Evolutionary conservation across 2,113 vertebrate species (phyloP).

Genomic region (Danionella cerebrum): DNA sequence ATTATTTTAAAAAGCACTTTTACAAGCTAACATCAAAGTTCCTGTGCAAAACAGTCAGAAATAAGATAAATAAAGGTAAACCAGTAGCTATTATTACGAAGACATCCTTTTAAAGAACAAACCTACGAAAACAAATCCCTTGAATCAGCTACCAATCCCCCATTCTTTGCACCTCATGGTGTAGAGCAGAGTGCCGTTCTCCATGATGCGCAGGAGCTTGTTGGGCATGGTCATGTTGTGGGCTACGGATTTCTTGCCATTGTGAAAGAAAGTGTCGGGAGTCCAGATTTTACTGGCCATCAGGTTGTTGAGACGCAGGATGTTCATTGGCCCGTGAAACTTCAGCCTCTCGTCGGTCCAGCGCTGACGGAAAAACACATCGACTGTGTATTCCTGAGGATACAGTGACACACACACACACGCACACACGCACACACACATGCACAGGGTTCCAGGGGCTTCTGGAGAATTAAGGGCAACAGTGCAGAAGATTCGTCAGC

Average conservation of each 20-base stretch:
- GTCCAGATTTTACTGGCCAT: conserved; percentile 93
- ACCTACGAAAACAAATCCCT: too few relatives aligned
- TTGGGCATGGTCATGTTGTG: conserved; percentile 92
- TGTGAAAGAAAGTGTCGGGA: conserved; percentile 85
- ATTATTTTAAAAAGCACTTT: too few relatives aligned
- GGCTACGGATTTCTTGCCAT: conserved; percentile 84
- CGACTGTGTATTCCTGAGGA: conserved; percentile 81
- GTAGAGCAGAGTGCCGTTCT: conserved; percentile 79
- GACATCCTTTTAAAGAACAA: too few relatives aligned
- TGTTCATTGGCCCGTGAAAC: conserved; percentile 84
- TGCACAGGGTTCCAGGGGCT: too few relatives aligned
- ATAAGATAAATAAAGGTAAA: too few relatives aligned
- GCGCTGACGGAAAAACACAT: conserved; percentile 85
- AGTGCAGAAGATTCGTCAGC: background rate
- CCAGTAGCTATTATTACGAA: too few relatives aligned
- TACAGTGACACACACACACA: background rate
- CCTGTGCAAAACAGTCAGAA: too few relatives aligned
- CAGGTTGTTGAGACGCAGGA: conserved; percentile 81
- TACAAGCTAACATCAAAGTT: too few relatives aligned
- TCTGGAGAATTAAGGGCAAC: background rate
- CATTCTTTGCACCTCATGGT: conserved; percentile 73
- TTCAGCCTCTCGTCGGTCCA: conserved; percentile 85
- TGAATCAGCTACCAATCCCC: too few relatives aligned
- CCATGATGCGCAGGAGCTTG: conserved; percentile 80
- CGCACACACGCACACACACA: too few relatives aligned